Conservation (phyloP, 2,888 invertebrate genomes). For the Pomacea canaliculata region DNA sequence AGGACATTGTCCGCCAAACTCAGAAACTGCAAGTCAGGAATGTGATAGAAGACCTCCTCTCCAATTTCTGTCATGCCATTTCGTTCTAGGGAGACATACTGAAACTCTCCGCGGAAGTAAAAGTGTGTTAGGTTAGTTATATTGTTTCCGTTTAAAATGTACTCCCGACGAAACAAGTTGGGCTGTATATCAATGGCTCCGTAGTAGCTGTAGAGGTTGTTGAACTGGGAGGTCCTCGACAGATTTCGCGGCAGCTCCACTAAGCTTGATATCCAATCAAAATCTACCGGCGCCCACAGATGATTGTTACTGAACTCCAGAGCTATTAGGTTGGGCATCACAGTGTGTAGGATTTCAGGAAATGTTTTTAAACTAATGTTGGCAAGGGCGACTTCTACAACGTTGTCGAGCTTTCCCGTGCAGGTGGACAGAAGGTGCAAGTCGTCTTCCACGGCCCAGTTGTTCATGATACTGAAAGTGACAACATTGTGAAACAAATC, state of each 20-base stretch:
- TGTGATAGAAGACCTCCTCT: slow-evolving; percentile 11
- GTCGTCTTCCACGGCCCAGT: slow-evolving; percentile 6
- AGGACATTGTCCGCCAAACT: slow-evolving; percentile 18
- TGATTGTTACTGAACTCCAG: slow-evolving; percentile 13
- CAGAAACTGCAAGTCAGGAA: slow-evolving; percentile 11
- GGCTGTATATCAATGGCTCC: slow-evolving; percentile 14
- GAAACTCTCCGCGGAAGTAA: slow-evolving; percentile 10
- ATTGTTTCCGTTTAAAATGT: slow-evolving; percentile 6
- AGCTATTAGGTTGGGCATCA: slow-evolving; percentile 15
- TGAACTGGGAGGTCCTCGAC: slow-evolving; percentile 14
- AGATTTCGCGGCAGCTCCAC: slow-evolving; percentile 12
- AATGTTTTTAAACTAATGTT: slow-evolving; percentile 15
- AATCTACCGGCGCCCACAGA: slow-evolving; percentile 13
- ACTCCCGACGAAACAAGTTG: slow-evolving; percentile 14
- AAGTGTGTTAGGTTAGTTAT: slow-evolving; percentile 23
- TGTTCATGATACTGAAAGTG: not conserved
- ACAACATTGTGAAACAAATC: slow-evolving; percentile 6
- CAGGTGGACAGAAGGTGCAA: slow-evolving; percentile 7
- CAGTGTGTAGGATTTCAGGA: not conserved
- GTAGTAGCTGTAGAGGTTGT: slow-evolving; percentile 6
- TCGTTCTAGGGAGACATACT: slow-evolving; percentile 3
- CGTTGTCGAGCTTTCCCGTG: slow-evolving; percentile 2
- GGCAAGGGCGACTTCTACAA: slow-evolving; percentile 19
- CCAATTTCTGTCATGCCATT: slow-evolving; percentile 12
- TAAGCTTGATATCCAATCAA: slow-evolving; percentile 10